Evolutionary conservation across 2,113 vertebrate species (phyloP).

Genomic region (Rhadina sibilatrix): DNA sequence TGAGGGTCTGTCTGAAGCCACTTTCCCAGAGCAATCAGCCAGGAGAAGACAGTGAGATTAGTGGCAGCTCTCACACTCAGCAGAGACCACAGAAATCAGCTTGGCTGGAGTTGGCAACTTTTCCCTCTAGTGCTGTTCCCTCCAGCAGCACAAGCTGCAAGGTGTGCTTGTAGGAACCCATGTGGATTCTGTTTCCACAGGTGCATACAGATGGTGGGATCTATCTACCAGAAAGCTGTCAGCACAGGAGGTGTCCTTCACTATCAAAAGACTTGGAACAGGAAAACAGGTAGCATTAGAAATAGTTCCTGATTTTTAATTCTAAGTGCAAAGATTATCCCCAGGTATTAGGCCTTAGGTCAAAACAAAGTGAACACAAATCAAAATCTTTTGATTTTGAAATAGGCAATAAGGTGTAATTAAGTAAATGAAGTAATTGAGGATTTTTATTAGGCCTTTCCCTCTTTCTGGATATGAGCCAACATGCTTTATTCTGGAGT

Average conservation of each 20-base stretch:
- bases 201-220: background rate
- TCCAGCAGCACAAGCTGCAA: background rate
- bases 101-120: background rate
- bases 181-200: background rate
- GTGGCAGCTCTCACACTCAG: background rate
- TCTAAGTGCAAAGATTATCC: background rate
- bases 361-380: background rate
- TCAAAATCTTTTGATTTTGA: background rate
- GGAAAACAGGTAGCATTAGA: background rate
- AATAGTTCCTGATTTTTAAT: background rate
- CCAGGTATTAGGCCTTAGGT: background rate
- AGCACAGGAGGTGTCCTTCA: background rate
- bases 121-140: background rate
- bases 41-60: background rate
- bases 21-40: background rate
- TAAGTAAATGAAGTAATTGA: background rate
- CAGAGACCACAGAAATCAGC: background rate
- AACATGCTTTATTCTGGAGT: background rate
- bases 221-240: background rate
- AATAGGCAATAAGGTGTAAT: background rate
- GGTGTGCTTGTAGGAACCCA: background rate
- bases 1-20: background rate
- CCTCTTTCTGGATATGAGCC: background rate
- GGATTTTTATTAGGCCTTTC: background rate
- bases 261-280: background rate